These are phyloP conservation scores for Eonycteris spelaea DNA, from an alignment of 2,113 vertebrate genomes.

Conservation along the genomic window DNA sequence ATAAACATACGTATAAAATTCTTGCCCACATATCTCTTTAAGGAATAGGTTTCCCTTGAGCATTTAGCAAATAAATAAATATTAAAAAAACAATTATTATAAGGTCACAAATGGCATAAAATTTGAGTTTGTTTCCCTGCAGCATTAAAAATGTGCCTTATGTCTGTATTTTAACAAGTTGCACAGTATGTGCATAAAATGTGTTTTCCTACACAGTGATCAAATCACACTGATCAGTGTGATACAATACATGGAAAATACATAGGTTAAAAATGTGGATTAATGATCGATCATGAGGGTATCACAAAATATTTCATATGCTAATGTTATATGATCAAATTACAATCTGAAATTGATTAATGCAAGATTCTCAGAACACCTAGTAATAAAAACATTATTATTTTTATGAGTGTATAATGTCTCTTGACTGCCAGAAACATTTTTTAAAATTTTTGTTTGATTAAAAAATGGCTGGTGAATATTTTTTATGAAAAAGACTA, in stretches of 20 bases:
- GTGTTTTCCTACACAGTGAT: constrained; percentile 17
- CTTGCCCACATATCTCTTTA: constrained; percentile 15
- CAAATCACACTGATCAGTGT: constrained; percentile 37
- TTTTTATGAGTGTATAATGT: constrained; percentile 52
- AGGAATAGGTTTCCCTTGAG: constrained; percentile 27
- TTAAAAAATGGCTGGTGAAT: constrained; percentile 54
- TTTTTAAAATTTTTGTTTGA: constrained; percentile 56
- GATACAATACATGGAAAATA: constrained; percentile 36
- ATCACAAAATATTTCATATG: constrained; percentile 53
- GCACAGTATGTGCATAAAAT: background rate
- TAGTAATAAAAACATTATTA: constrained; percentile 58
- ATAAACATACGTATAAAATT: constrained; percentile 44
- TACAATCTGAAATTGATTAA: constrained; percentile 47
- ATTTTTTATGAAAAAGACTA: constrained; percentile 60
- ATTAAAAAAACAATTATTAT: constrained; percentile 44
- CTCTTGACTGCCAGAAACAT: constrained; percentile 28
- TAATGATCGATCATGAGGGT: constrained; percentile 11
- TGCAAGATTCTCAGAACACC: constrained; percentile 49
- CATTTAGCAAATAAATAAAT: constrained; percentile 42
- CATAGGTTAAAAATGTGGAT: constrained; percentile 50
- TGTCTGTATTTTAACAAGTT: constrained; percentile 40
- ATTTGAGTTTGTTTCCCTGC: constrained; percentile 33
- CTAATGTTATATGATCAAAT: constrained; percentile 54
- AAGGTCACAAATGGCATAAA: constrained; percentile 17
- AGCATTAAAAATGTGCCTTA: constrained; percentile 41